Conservation (phyloP, 2,797 vertebrate genomes). For the Myripristis murdjan region DNA sequence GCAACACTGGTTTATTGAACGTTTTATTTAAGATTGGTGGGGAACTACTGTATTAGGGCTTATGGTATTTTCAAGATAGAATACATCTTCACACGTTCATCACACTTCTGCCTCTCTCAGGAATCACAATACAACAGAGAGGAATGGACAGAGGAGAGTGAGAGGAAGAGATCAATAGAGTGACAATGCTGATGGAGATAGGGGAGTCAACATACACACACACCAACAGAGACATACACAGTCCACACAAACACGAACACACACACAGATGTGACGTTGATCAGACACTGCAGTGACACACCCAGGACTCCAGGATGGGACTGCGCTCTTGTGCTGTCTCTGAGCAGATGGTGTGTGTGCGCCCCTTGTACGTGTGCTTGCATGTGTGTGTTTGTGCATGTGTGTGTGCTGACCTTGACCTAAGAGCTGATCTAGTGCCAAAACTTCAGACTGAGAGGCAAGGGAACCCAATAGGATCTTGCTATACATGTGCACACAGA, state of each 20-base stretch:
- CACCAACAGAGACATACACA: no score
- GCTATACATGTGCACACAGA: slow-evolving; percentile 24
- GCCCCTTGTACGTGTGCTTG: slow-evolving; percentile 16
- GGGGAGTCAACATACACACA: slow-evolving; percentile 15
- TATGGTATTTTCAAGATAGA: slow-evolving; percentile 47
- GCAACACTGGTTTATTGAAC: slow-evolving; percentile 57
- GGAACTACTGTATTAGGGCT: slow-evolving; percentile 18
- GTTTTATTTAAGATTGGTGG: slow-evolving; percentile 32
- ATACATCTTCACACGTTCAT: slow-evolving; percentile 41
- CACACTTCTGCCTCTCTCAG: slow-evolving; percentile 48
- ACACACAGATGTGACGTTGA: slow-evolving; percentile 52
- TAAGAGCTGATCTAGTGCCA: slow-evolving; percentile 49
- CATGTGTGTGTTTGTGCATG: slow-evolving; percentile 25
- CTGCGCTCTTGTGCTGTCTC: slow-evolving; percentile 48
- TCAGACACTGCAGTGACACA: slow-evolving; percentile 49
- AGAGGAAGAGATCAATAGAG: slow-evolving; percentile 41
- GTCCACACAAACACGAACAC: slow-evolving; percentile 3
- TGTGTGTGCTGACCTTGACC: slow-evolving; percentile 67
- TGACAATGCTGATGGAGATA: slow-evolving; percentile 29
- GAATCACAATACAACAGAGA: slow-evolving; percentile 31
- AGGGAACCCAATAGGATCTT: slow-evolving; percentile 38
- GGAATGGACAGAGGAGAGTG: slow-evolving; percentile 10
- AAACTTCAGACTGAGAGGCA: slow-evolving; percentile 66
- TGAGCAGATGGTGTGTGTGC: slow-evolving; percentile 78
- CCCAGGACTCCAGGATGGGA: slow-evolving; percentile 50